Base-by-base conservation (phyloP, 2,797 vertebrate species). In the Philypnodon macrostomus region DNA sequence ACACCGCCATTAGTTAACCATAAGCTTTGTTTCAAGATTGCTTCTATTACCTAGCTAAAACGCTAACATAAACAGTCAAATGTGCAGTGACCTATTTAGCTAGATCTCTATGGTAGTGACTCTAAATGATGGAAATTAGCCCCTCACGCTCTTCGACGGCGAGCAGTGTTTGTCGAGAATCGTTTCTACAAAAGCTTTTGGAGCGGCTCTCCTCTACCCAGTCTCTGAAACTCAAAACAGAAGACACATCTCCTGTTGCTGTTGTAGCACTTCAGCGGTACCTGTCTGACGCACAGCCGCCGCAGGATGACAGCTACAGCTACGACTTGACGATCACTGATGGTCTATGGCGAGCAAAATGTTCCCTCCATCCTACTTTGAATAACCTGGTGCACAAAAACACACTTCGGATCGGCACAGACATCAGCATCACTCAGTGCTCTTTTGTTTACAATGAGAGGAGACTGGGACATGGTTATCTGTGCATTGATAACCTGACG, bases 261-360 rank as follows among this genome's bases (percentile, higher is more conserved):
- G 93, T 95, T 11, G 2, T 92, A 21, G 80, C 88, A 0, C 52
- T 97, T 2, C 89, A 92, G 59, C 83, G 93, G 5, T 94, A 95
- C 47, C 31, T 93, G 41, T 80, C 85, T 0, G 87, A 70, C 0
- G 55, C 26, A 0, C 46, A 61, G 23, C 59, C 35, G 26, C 29
- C 42, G 11, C 53, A 44, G 2, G 4, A 4, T 0, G 59, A 84
- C 47, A 74, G 54, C 48, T 94, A 91, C 71, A 87, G 69, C 73
- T 97, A 92, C 62, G 95, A 98, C 8, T 42, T 95, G 65, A 95
- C 90, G 0, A 13, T 95, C 4, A 90, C 87, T 0, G 93, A 95
- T 8, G 92, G 93, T 3, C 52, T 56, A 0, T 85, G 69, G 57
- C 59, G 58, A 34, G 79, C 85, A 10, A 94, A 91, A 3, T 95